Base-by-base conservation (phyloP, 2,888 invertebrate genomes). In the Rhagonycha lutea region DNA sequence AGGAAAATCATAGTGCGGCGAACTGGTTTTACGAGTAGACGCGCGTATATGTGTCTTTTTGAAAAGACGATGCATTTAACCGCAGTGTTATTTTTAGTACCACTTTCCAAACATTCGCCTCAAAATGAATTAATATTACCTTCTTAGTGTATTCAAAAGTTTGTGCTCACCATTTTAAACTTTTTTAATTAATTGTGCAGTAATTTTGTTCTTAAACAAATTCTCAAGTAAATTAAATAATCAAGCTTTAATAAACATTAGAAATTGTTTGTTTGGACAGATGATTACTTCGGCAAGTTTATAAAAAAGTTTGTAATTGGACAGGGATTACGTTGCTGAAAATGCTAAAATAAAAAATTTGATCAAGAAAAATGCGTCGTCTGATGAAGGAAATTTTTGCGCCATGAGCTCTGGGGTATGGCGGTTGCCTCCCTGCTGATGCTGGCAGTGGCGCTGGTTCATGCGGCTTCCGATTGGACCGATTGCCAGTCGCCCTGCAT, bases 401-500 rank as follows among this genome's bases (percentile, higher is more conserved):
- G 83, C 81, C 83, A 87, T 86, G 86, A 86, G 78, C 82, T 79
- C 80, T 78, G 79, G 81, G 84, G 82, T 81, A 87, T 88, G 88
- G 87, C 87, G 84, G 83, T 84, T 82, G 83, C 85, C 80, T 82
- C 83, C 81, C 82, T 86, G 83, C 81, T 88, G 82, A 83, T 88
- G 82, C 82, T 86, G 81, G 85, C 85, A 84, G 81, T 82, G 79
- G 86, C 87, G 79, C 80, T 86, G 84, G 90, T 90, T 82, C 88
- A 89, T 78, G 90, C 90, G 79, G 90, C 91, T 82, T 92, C 93
- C 78, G 96, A 96, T 88, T 96, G 96, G 96, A 95, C 95, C 71
- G 95, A 95, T 88, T 96, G 96, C 88, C 95, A 96, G 83, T 91
- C 92, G 81, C 93, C 94, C 83, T 97, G 97, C 87, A 92, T 93